Evolutionary conservation across 2,113 vertebrate species (phyloP).

Genomic region (Rhea pennata): DNA sequence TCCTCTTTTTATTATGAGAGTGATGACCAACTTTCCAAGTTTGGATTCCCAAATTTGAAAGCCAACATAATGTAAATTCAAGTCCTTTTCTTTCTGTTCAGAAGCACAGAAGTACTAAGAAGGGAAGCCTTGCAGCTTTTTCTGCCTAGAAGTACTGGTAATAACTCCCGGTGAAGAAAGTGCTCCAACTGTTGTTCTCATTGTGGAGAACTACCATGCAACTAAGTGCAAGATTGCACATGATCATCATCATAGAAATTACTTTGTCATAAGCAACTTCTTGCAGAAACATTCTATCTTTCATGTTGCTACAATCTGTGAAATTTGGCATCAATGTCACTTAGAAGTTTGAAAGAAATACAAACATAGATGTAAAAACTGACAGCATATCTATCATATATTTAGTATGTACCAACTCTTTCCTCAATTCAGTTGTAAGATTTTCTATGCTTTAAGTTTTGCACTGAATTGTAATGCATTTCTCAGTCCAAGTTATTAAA

Average conservation of each 20-base stretch:
- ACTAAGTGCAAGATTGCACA: neutral
- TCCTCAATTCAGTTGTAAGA: neutral
- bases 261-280: neutral
- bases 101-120: neutral
- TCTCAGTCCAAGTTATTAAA: neutral
- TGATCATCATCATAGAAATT: neutral
- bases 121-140: neutral
- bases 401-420: neutral
- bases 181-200: neutral
- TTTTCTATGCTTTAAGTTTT: neutral
- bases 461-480: neutral
- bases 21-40: neutral
- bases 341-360: neutral
- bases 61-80: fast-evolving
- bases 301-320: neutral
- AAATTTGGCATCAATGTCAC: neutral
- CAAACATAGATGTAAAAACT: neutral
- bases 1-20: neutral
- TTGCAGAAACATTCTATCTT: neutral
- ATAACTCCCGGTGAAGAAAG: neutral
- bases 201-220: neutral
- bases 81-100: neutral
- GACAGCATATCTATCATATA: neutral
- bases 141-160: neutral
- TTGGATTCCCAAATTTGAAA: neutral